Conservation (phyloP, 2,797 vertebrate species). For the Bradypodion ventrale region DNA sequence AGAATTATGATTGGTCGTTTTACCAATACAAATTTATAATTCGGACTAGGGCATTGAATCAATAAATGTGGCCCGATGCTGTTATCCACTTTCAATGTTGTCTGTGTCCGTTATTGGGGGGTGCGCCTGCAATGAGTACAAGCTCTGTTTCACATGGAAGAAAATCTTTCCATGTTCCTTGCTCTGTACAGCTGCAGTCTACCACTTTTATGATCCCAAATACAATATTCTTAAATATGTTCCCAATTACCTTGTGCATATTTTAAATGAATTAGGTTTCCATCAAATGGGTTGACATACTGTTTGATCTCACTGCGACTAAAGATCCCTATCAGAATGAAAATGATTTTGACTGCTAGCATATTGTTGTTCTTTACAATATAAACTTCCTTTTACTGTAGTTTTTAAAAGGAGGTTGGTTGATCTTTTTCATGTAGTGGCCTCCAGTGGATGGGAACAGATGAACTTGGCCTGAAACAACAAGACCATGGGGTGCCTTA, state of each 20-base stretch:
- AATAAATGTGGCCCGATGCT: too few species aligned
- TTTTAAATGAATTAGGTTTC: constrained; percentile 75
- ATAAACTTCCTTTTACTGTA: constrained; percentile 47
- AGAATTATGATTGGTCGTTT: too few species aligned
- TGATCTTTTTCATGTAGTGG: constrained; percentile 35
- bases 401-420: constrained; percentile 38
- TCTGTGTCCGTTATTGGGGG: too few species aligned
- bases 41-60: too few species aligned
- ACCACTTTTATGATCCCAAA: constrained; percentile 66
- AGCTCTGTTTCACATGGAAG: constrained; percentile 61
- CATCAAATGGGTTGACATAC: constrained; percentile 72
- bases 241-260: constrained; percentile 73
- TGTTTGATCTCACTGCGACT: constrained; percentile 70
- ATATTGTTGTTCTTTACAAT: constrained; percentile 40
- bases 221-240: constrained; percentile 69
- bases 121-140: too few species aligned
- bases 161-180: constrained; percentile 63
- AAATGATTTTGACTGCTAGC: constrained; percentile 58
- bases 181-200: constrained; percentile 62
- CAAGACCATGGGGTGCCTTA: not conserved
- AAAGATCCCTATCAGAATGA: constrained; percentile 54
- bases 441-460: constrained; percentile 8
- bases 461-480: constrained; percentile 5
- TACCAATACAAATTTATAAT: too few species aligned
- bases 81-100: too few species aligned